Conservation (phyloP, 2,797 vertebrate genomes). For the Cryptoblepharus egeriae region DNA sequence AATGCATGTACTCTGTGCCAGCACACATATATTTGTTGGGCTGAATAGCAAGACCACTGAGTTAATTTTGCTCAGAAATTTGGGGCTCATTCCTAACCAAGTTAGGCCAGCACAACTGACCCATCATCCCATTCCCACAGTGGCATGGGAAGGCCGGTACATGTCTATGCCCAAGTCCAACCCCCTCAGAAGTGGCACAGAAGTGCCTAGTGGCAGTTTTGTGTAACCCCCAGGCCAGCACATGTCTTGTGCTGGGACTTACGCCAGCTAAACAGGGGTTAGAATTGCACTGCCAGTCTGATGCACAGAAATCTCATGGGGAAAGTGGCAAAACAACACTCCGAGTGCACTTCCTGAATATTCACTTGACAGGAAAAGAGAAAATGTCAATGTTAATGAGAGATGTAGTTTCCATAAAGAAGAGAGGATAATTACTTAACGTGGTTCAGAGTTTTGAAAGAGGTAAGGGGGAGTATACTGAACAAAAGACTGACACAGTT, state of each 20-base stretch:
- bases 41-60: not conserved
- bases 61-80: not conserved
- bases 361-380: not conserved
- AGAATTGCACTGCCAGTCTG: no score
- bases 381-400: not conserved
- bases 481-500: not conserved
- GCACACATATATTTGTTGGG: no score
- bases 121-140: no score
- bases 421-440: not conserved
- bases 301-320: not conserved
- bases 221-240: no score
- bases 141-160: no score
- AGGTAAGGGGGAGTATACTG: not conserved
- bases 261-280: no score
- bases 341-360: not conserved
- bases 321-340: not conserved
- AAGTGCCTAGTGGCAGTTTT: no score
- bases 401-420: not conserved
- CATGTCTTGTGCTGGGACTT: no score
- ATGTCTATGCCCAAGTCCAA: no score
- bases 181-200: no score
- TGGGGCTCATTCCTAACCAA: no score
- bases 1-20: not conserved
- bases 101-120: no score
- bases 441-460: not conserved